Conservation (phyloP, 92 coral and sea anemone genomes). For the Epizoanthus stellaris region DNA sequence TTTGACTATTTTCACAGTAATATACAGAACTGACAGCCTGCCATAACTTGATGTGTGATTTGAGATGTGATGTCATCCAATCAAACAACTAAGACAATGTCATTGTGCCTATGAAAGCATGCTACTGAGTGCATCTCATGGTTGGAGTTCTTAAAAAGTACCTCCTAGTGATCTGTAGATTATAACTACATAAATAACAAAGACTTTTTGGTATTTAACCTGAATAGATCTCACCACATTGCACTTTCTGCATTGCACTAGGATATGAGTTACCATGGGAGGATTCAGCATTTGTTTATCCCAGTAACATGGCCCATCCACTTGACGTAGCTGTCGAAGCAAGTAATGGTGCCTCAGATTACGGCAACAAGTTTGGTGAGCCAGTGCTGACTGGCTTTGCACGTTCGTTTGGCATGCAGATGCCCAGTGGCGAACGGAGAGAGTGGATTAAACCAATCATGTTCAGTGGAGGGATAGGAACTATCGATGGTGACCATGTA, state of each 20-base stretch:
- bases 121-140: too few relatives aligned
- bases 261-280: slow-evolving; percentile 98
- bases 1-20: too few relatives aligned
- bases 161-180: too few relatives aligned
- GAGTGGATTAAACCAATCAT: slow-evolving; percentile 99
- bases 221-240: neutral
- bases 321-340: slow-evolving; percentile 89
- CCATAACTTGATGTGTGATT: too few relatives aligned
- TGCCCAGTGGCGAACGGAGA: slow-evolving; percentile 83
- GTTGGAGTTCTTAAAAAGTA: too few relatives aligned
- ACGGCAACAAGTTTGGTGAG: slow-evolving; percentile 99
- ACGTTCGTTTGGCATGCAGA: slow-evolving; percentile 92
- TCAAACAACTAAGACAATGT: too few relatives aligned
- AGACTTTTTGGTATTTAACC: neutral
- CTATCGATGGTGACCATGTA: slow-evolving; percentile 72
- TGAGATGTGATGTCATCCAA: too few relatives aligned
- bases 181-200: too few relatives aligned
- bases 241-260: slow-evolving; percentile 7
- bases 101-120: too few relatives aligned
- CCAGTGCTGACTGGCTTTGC: slow-evolving; percentile 98
- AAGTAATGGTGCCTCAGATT: slow-evolving; percentile 98
- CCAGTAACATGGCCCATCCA: slow-evolving; percentile 94
- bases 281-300: slow-evolving; percentile 74
- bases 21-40: too few relatives aligned
- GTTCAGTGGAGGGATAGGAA: slow-evolving; percentile 98